These are phyloP conservation scores for Anthopleura sola DNA, from an alignment of 64 coral and sea anemone species.

Conservation along the genomic window DNA sequence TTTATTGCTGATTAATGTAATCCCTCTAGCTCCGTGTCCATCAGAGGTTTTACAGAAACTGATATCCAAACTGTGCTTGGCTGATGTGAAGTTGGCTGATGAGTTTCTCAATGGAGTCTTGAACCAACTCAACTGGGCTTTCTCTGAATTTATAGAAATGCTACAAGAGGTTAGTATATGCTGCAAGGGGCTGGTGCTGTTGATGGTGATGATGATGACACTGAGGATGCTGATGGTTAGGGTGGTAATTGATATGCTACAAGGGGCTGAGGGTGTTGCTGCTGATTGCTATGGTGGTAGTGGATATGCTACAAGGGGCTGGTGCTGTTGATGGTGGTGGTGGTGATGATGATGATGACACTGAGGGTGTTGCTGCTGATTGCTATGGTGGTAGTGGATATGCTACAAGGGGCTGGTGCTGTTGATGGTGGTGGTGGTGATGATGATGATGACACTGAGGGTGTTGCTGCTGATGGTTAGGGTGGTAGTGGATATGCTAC, in stretches of 20 bases:
- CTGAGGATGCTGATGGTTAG: not conserved
- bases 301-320: too few species aligned
- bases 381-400: not conserved
- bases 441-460: too few species aligned
- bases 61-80: constrained; percentile 71
- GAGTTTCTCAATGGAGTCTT: constrained; percentile 90
- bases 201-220: too few species aligned
- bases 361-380: not conserved
- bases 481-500: too few species aligned
- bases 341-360: not conserved
- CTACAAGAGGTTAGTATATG: constrained; percentile 69
- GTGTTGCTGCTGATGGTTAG: not conserved
- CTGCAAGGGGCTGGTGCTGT: not conserved
- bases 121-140: constrained; percentile 98
- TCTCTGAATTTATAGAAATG: constrained; percentile 98
- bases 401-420: too few species aligned
- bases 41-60: constrained; percentile 65
- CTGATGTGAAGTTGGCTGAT: constrained; percentile 70
- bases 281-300: not conserved
- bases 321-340: too few species aligned
- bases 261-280: too few species aligned
- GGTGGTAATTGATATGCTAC: too few species aligned
- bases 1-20: not conserved
- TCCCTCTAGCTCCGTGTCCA: constrained; percentile 65
- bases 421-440: too few species aligned